Conservation (phyloP, 53 echinoderm and acorn worm genomes). For the Crossaster papposus region DNA sequence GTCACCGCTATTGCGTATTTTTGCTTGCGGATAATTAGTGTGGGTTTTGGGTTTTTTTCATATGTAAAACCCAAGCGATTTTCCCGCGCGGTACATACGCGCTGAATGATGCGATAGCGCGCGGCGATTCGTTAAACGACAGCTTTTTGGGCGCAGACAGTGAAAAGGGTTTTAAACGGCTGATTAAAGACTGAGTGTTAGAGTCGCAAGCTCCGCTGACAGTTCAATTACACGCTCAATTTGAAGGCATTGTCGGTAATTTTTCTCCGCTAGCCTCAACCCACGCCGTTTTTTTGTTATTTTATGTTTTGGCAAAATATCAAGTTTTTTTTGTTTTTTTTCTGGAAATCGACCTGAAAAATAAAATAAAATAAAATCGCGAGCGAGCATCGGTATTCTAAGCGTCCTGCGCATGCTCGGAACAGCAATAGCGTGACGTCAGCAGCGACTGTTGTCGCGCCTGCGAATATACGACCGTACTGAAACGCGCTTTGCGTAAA, state of each 20-base stretch:
- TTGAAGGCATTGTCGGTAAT: neutral
- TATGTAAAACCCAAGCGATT: neutral
- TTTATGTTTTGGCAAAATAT: neutral
- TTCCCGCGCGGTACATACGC: neutral
- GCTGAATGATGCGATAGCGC: neutral
- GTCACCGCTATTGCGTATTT: neutral
- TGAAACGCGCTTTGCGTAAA: too few species aligned
- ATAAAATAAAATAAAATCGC: too few species aligned
- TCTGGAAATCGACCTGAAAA: too few species aligned
- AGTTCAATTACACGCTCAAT: constrained; percentile 47
- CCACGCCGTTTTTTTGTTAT: neutral
- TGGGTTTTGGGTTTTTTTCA: neutral
- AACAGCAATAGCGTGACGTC: too few species aligned
- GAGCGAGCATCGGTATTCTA: too few species aligned
- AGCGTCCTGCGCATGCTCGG: too few species aligned
- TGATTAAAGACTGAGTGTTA: neutral
- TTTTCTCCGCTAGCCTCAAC: neutral
- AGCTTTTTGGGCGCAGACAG: neutral
- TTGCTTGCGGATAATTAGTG: neutral
- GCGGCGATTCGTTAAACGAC: neutral
- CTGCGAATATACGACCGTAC: too few species aligned
- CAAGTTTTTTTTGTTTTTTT: too few species aligned
- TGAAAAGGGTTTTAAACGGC: neutral
- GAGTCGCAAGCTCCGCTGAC: neutral
- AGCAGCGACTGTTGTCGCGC: too few species aligned